phyloP scores from a whole-genome alignment of 1,140 invertebrate species.

The Aethina tumida region DNA sequence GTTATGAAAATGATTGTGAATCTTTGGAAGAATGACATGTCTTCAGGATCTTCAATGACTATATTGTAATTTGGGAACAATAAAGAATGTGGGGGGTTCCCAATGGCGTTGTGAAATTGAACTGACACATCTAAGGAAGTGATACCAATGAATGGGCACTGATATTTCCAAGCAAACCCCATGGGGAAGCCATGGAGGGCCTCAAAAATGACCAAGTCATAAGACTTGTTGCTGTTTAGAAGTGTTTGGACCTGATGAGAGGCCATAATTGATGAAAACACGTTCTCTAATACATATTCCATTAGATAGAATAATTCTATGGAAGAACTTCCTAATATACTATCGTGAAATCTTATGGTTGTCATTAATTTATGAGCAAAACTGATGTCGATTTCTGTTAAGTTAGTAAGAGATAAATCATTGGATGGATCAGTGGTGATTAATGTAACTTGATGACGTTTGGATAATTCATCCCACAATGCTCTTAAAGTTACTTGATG shows the following conservation, averaged over 20 bases:
- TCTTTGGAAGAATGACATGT: neutral
- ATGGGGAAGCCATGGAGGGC: neutral
- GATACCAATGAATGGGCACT: conserved; percentile 8
- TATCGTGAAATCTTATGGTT: conserved; percentile 1
- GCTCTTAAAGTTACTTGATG: conserved; percentile 33
- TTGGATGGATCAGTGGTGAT: conserved; percentile 12
- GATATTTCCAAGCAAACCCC: neutral
- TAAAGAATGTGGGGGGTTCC: conserved; percentile 13
- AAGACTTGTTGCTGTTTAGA: neutral
- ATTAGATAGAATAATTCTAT: neutral
- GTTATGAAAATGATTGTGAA: neutral
- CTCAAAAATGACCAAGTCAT: conserved; percentile 11
- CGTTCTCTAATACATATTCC: neutral
- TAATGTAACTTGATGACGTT: conserved; percentile 29
- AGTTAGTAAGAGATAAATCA: conserved; percentile 1
- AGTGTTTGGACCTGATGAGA: neutral
- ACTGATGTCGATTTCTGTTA: conserved; percentile 2
- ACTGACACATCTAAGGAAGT: neutral
- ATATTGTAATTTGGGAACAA: conserved; percentile 9
- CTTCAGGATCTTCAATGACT: neutral
- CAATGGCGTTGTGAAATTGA: conserved; percentile 7
- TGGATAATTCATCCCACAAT: conserved; percentile 31
- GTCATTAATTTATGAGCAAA: conserved; percentile 1
- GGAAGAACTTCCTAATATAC: neutral
- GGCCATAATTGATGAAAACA: neutral